phyloP scores from a whole-genome alignment of 2,888 invertebrate species.

The Dorcus parallelipipedus region DNA sequence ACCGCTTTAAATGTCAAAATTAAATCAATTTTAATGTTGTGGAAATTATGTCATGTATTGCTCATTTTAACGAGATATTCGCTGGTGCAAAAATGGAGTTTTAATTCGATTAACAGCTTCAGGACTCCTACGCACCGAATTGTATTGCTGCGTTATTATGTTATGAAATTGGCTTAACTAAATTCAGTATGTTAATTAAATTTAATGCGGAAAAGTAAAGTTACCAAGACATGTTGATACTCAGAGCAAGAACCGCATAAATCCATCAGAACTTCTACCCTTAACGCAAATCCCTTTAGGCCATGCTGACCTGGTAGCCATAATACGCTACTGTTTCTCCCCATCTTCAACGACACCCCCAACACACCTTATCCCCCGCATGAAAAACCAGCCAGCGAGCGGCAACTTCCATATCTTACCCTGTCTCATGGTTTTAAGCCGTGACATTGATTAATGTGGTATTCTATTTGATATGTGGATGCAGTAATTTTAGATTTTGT shows the following conservation, averaged over 20 bases:
- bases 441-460: constrained; percentile 24
- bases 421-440: constrained; percentile 11
- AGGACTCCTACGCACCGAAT: background rate
- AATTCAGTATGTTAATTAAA: constrained; percentile 11
- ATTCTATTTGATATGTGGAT: constrained; percentile 25
- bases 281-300: constrained; percentile 17
- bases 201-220: constrained; percentile 10
- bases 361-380: constrained; percentile 4
- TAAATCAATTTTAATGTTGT: constrained; percentile 17
- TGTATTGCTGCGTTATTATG: background rate
- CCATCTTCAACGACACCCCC: constrained; percentile 3
- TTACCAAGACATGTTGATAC: constrained; percentile 13
- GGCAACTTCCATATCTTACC: constrained; percentile 6
- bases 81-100: background rate
- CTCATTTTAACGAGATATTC: background rate
- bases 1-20: constrained; percentile 6
- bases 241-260: constrained; percentile 14
- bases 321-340: constrained; percentile 18
- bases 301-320: constrained; percentile 19
- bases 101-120: background rate
- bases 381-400: constrained; percentile 1
- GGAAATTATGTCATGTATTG: constrained; percentile 8
- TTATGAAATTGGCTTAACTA: constrained; percentile 1
- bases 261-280: constrained; percentile 16
- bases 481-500: constrained; percentile 25